Base-by-base conservation (phyloP, 35 echinoderm and acorn worm species). In the Amphiura filiformis region DNA sequence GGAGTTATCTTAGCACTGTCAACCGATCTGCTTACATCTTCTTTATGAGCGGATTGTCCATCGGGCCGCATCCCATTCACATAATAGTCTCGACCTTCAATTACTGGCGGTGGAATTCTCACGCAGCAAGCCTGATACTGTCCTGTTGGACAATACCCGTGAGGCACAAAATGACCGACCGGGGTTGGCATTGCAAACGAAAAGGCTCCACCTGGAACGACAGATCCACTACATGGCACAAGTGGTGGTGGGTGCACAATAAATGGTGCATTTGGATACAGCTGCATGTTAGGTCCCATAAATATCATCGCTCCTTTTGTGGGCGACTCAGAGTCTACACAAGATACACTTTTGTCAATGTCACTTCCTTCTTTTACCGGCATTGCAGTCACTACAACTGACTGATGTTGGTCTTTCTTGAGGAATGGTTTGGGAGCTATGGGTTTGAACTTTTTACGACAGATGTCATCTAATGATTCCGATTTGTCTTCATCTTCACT, bases 361-460 rank as follows among this genome's bases (percentile, higher is more conserved):
- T 85, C 35, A 65, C 13, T 33, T 42, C 35, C 82, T 49, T 89
- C 80, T 40, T 99, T 99, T 13, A 99, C 93, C 28, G 96, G 96
- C 17, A 92, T 75, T 9, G 87, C 84, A 36, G 96, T 86, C 17
- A 90, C 86, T 9, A 99, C 80, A 38, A 99, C 89, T 37, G 96
- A 86, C 80, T 99, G 96, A 49, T 99, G 96, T 30, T 93, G 85
- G 61, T 99, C 96, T 49, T 94, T 98, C 65, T 91, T 89, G 0
- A 98, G 87, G 34, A 89, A 85, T 14, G 96, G 96, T 61, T 99
- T 99, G 30, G 96, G 96, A 85, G 96, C 96, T 39, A 99, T 99
- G 9, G 96, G 96, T 92, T 99, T 99, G 86, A 99, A 99, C 42
- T 99, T 99, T 76, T 99, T 99, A 15, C 96, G 82, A 78, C 96